phyloP scores from a whole-genome alignment of 2,888 invertebrate genomes.

The Monopis laevigella region DNA sequence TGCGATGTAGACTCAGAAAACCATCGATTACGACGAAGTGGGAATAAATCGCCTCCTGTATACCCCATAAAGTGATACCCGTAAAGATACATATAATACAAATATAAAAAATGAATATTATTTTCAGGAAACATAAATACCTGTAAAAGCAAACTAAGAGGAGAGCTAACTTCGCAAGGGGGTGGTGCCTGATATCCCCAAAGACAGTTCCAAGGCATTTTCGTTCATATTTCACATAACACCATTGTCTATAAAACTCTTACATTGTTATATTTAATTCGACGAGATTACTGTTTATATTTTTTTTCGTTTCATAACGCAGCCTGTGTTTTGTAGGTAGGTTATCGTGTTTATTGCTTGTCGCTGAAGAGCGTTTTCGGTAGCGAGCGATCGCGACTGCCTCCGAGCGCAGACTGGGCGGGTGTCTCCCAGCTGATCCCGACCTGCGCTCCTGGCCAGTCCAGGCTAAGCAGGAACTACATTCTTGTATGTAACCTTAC shows the following conservation, averaged over 20 bases:
- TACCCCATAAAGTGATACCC: no score
- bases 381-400: not conserved
- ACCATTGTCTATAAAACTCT: not conserved
- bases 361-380: not conserved
- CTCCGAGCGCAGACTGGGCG: conserved; percentile 9
- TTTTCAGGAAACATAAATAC: conserved; percentile 30
- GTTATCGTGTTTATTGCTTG: conserved; percentile 2
- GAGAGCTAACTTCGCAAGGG: conserved; percentile 53
- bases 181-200: conserved; percentile 58
- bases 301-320: conserved; percentile 8
- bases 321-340: not conserved
- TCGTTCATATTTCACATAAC: conserved; percentile 12
- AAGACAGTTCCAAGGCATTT: conserved; percentile 61
- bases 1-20: no score
- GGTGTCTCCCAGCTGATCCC: conserved; percentile 6
- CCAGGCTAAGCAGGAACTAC: no score
- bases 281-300: no score
- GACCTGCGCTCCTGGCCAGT: conserved; percentile 1
- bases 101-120: conserved; percentile 10
- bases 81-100: not conserved
- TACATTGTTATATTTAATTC: not conserved
- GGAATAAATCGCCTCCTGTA: no score
- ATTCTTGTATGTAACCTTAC: no score
- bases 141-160: conserved; percentile 46
- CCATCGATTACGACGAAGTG: no score